Evolutionary conservation across 1,140 invertebrate genomes (phyloP), one percentile per base, ranked within the genome.

Genomic region (Saccostrea echinata): DNA sequence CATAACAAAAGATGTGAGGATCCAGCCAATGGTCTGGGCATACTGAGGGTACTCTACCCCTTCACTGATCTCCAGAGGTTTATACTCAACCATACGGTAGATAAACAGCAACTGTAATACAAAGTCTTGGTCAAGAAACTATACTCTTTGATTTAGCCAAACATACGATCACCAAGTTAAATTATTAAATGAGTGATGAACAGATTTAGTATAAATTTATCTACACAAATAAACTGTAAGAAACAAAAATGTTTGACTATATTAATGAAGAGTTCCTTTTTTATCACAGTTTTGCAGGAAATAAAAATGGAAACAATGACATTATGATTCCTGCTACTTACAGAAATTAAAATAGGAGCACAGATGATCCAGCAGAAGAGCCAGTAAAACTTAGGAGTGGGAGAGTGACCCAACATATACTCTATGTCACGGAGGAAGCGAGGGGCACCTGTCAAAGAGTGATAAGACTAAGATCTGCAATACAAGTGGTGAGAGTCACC

Each of bases 11-110:
- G 97, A 96, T 1, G 98, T 97, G 89, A 99, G 98, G 21, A 96
- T 92, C 97, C 98, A 98, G 1, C 98, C 98, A 33, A 99, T 93
- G 8, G 96, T 95, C 94, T 99, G 99, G 0, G 98, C 98, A 97
- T 98, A 98, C 12, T 84, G 24, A 13, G 92, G 92, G 85, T 84
- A 92, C 0, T 68, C 71, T 21, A 87, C 87, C 1, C 53, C 88
- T 18, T 90, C 27, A 9, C 89, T 89, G 52, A 91, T 91, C 18
- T 33, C 30, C 18, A 90, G 92, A 0, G 91, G 89, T 24, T 52
- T 86, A 61, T 92, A 93, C 12, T 89, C 85, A 21, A 90, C 89
- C 91, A 91, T 90, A 13, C 90, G 85, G 89, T 93, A 93, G 57
- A 90, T 85, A 71, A 91, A 91, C 85, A 91, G 84, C 12, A 88